Evolutionary conservation across 2,888 invertebrate genomes (phyloP).

Genomic region (Sarcophaga caerulescens): DNA sequence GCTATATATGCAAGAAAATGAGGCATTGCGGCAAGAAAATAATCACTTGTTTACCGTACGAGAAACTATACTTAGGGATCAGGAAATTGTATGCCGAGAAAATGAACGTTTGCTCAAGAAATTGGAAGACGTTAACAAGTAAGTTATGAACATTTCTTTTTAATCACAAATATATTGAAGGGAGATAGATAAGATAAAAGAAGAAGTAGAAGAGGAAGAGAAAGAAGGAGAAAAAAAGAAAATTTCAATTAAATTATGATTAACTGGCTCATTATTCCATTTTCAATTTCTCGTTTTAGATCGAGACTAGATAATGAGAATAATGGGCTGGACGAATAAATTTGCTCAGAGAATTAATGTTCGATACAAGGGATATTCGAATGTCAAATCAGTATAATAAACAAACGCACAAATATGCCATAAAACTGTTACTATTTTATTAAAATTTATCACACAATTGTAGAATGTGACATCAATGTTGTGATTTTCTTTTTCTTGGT

Average conservation of each 20-base stretch:
- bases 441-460: not conserved
- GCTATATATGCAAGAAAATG: slow-evolving; percentile 92
- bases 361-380: not conserved
- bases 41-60: slow-evolving; percentile 90
- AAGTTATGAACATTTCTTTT: slow-evolving; percentile 80
- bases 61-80: slow-evolving; percentile 92
- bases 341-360: slow-evolving; percentile 7
- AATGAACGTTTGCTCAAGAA: slow-evolving; percentile 94
- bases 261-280: slow-evolving; percentile 75
- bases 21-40: slow-evolving; percentile 91
- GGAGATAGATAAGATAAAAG: not conserved
- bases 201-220: no score
- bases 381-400: not conserved
- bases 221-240: not conserved
- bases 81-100: slow-evolving; percentile 93
- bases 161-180: not conserved
- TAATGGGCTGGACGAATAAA: slow-evolving; percentile 73
- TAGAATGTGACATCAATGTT: slow-evolving; percentile 14
- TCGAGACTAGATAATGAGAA: slow-evolving; percentile 75
- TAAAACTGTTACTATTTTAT: not conserved
- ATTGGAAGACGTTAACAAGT: slow-evolving; percentile 94
- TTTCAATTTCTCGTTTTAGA: slow-evolving; percentile 73
- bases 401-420: slow-evolving; percentile 48
- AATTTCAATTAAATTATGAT: not conserved
- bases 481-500: slow-evolving; percentile 6